A percentile compares a stretch with the other conserved stretches of the same genome.
These are phyloP conservation scores for Chesias legatella DNA, from an alignment of 2,888 invertebrate genomes.

Conservation along the genomic window DNA sequence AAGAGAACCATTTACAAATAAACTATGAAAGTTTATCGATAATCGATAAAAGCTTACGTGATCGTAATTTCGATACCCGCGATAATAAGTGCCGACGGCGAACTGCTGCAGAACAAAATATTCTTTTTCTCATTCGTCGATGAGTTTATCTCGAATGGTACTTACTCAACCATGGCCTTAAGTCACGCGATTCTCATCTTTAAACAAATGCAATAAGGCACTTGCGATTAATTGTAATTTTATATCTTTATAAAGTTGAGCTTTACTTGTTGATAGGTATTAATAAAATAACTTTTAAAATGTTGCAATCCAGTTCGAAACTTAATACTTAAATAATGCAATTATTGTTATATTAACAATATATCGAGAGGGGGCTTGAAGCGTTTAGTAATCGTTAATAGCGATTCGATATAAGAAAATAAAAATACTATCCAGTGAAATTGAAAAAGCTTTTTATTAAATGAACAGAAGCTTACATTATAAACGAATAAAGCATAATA, in stretches of 20 bases:
- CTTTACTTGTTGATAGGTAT: too few relatives aligned
- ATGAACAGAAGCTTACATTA: too few relatives aligned
- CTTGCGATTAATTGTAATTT: slow-evolving; percentile 1
- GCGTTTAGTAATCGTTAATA: neutral
- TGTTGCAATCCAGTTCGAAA: neutral
- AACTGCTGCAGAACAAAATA: slow-evolving; percentile 14
- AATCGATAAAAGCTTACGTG: slow-evolving; percentile 32
- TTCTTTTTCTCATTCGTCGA: slow-evolving; percentile 18
- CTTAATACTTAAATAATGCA: neutral
- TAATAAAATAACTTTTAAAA: neutral
- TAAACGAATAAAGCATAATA: too few relatives aligned
- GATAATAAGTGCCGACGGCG: slow-evolving; percentile 24
- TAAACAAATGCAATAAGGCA: slow-evolving; percentile 6
- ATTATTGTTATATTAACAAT: too few relatives aligned
- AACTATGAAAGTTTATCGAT: slow-evolving; percentile 25
- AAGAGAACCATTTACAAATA: slow-evolving; percentile 21
- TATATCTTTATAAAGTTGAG: slow-evolving; percentile 2
- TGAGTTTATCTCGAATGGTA: slow-evolving; percentile 21
- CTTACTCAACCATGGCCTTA: slow-evolving; percentile 18
- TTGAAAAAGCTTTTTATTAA: too few relatives aligned
- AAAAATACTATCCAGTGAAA: too few relatives aligned
- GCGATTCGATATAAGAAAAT: too few relatives aligned
- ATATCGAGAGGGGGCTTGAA: neutral
- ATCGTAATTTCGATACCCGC: slow-evolving; percentile 31
- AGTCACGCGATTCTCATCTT: slow-evolving; percentile 9